These are phyloP conservation scores for Rotaria macrura DNA, from an alignment of 2,888 invertebrate species.

Conservation along the genomic window DNA sequence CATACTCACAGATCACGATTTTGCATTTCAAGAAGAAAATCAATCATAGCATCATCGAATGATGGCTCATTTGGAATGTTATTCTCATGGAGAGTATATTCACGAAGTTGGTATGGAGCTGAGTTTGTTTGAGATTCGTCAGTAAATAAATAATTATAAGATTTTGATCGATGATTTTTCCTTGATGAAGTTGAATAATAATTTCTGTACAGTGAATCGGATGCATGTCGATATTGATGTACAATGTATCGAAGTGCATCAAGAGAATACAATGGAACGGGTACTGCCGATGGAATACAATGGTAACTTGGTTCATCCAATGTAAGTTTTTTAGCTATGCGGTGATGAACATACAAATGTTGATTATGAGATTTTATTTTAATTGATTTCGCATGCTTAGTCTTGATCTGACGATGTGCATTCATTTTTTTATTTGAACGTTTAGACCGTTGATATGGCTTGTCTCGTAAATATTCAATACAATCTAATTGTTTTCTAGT, in stretches of 20 bases:
- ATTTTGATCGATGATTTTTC: not conserved
- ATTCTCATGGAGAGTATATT: not conserved
- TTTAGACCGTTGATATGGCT: not conserved
- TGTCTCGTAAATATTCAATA: not conserved
- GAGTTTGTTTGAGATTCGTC: not conserved
- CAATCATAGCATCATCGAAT: not conserved
- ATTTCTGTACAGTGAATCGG: not conserved
- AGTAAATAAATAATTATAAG: not conserved
- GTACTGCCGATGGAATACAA: not conserved
- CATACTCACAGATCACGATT: slow-evolving; percentile 3
- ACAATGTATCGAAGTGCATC: not conserved
- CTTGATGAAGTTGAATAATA: not conserved
- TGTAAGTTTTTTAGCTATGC: not conserved
- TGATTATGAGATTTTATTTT: slow-evolving; percentile 1
- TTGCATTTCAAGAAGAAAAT: not conserved
- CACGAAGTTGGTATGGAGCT: not conserved
- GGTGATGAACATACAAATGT: not conserved
- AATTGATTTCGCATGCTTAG: not conserved
- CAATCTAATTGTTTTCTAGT: not conserved
- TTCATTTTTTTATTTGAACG: slow-evolving; percentile 13
- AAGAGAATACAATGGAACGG: not conserved
- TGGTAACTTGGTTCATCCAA: not conserved
- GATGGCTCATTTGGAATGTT: not conserved
- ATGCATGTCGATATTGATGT: not conserved
- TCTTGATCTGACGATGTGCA: slow-evolving; percentile 6